Base-by-base conservation (phyloP, 2,888 invertebrate genomes). In the Agonopterix heracliana region DNA sequence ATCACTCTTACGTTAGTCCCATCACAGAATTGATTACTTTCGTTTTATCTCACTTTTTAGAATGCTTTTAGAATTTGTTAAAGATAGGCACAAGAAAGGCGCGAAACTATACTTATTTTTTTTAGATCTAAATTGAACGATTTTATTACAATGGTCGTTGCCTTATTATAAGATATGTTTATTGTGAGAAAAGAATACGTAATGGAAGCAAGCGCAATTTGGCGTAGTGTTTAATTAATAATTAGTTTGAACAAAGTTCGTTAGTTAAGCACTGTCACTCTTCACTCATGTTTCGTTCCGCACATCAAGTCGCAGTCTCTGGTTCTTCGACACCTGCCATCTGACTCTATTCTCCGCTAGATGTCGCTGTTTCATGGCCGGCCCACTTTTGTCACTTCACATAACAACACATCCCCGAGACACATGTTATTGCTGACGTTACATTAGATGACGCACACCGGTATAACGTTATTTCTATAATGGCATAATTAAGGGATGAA, bases 131-230 rank as follows among this genome's bases (percentile, higher is more conserved):
- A 42, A 73, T 78, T 72, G 70, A 74, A 70, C 70, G 58, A 67
- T 71, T 66, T 60, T 59, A 59, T 62, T 63, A 61, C 58, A 74
- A 67, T 81, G 78, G 78, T 80, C 76, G 70, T 74, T 72, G 64
- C 59, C 77, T 81, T 81, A 82, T 58, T 67, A 62, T 76, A 84
- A 71, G 87, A 87, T 88, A 87, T 86, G 87, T 84, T 78, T 73
- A 64, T 61, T 66, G 71, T 74, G 81, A 77, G 66, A 78, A 73
- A 75, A 72, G 70, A 79, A 75, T 75, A 78, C 64, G 70, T 75
- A 69, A 78, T 87, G 88, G 87, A 88, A 88, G 88, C 85, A 75
- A 84, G 83, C 84, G 80, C 85, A 75, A 83, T 88, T 87, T 88
- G 88, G 88, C 88, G 79, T 78, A 72, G 60, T 63, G 60, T 64